Evolutionary conservation across 2,113 vertebrate species (phyloP), one percentile per base, ranked within the genome.

Genomic region (Macaca mulatta): DNA sequence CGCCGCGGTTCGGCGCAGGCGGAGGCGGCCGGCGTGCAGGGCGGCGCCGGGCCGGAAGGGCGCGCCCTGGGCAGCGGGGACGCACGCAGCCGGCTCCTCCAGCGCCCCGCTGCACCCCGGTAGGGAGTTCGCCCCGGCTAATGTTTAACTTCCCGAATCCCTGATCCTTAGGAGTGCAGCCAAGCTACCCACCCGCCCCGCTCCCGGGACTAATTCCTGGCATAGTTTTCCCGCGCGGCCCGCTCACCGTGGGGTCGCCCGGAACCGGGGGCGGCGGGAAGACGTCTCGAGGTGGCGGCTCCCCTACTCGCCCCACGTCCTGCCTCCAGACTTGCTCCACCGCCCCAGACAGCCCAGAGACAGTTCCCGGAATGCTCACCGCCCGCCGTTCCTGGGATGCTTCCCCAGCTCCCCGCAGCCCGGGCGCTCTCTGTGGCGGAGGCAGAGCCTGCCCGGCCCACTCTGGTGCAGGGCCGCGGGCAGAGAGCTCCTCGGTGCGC

Each of bases 181-280:
- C 6, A 2, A 52, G 67, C 80, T 17, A 40, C 59, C 70, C 67
- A 7, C 55, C 64, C 18, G 13, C 40, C 9, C 83, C 64, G 11
- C 35, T 35, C 82, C 82, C 4, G 6, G 32, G 30, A 61, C 12
- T 20, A 40, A 97, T 97, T 96, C 96, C 96, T 30, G 52, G 61
- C 95, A 92, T 84, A 94, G 85, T 75, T 95, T 88, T 48, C 89
- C 78, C 59, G 3, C 6, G 22, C 48, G 8, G 69, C 67, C 25
- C 0, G 18, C 64, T 92, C 94, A 45, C 38, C 94, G 8, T 17
- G 43, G 81, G 45, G 79, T 74, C 70, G 1, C 38, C 48, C 6
- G 8, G 52, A 82, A 52, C 57, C 12, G 2, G 4, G 25, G 59
- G 27, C 23, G 16, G 27, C 1, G 9, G n/a, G 16, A 23, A 3